phyloP scores from a whole-genome alignment of 1,140 invertebrate species.

The Brachionus koreanus region DNA sequence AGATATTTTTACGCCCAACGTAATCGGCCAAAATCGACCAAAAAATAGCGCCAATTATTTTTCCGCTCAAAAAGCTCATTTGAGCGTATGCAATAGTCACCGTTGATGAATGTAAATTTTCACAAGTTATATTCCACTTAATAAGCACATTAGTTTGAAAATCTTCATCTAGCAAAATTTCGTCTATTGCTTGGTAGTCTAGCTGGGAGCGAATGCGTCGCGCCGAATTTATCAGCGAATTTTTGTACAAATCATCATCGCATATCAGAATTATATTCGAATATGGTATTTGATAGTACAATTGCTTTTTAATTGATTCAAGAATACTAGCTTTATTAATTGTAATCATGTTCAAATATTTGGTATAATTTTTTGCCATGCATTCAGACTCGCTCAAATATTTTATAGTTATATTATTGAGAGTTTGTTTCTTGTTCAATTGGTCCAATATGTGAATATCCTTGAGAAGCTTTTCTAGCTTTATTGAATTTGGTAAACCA shows the following conservation, averaged over 20 bases:
- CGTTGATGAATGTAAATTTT: not conserved
- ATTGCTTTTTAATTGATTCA: not conserved
- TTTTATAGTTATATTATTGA: conserved; percentile 28
- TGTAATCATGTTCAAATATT: conserved; percentile 16
- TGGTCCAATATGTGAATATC: conserved; percentile 15
- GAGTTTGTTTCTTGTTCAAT: not conserved
- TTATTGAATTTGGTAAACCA: not conserved
- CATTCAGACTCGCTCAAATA: conserved; percentile 30
- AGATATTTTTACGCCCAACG: conserved; percentile 4
- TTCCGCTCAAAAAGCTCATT: conserved; percentile 42
- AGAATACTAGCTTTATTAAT: not conserved
- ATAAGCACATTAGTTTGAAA: conserved; percentile 21
- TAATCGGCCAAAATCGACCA: conserved; percentile 40
- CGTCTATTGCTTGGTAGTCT: not conserved
- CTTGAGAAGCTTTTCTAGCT: not conserved
- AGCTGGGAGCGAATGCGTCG: not conserved
- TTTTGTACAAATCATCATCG: conserved; percentile 30
- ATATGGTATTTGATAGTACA: conserved; percentile 13
- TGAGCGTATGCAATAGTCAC: conserved; percentile 38
- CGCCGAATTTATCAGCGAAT: not conserved
- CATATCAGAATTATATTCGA: not conserved
- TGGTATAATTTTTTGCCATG: conserved; percentile 17
- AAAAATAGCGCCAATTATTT: conserved; percentile 42
- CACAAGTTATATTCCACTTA: conserved; percentile 36
- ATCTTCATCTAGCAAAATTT: not conserved